Percentiles rank a stretch among this genome's conserved stretches.
Evolutionary conservation across 2,888 invertebrate genomes (phyloP).

Genomic region (Machimus atricapillus): DNA sequence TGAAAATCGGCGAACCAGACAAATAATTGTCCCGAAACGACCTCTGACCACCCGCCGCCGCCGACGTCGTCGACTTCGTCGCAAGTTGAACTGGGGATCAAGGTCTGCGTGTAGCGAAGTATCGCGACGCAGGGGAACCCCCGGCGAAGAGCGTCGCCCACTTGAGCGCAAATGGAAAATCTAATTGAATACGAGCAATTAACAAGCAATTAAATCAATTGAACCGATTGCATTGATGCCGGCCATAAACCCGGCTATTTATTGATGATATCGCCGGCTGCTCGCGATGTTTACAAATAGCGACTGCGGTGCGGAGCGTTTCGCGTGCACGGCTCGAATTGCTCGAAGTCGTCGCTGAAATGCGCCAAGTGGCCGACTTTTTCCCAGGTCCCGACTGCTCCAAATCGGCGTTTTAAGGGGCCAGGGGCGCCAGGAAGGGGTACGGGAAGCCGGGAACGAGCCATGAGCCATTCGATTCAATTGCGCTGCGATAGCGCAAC

Average conservation of each 20-base stretch:
- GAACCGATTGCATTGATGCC: constrained; percentile 15
- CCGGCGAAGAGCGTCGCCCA: neutral
- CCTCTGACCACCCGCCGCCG: neutral
- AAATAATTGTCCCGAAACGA: neutral
- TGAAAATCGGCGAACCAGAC: neutral
- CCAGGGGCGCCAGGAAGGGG: neutral
- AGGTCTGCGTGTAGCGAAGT: neutral
- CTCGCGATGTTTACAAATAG: constrained; percentile 28
- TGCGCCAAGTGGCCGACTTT: constrained; percentile 12
- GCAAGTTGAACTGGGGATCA: neutral
- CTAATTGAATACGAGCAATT: constrained; percentile 43
- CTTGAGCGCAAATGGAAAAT: neutral
- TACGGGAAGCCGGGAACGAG: too few species aligned
- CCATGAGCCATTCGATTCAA: neutral
- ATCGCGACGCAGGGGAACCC: neutral
- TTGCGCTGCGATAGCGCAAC: neutral
- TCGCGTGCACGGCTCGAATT: neutral
- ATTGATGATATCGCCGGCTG: constrained; percentile 6
- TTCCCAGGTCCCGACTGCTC: neutral
- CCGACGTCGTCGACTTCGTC: too few species aligned
- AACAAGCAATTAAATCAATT: constrained; percentile 42
- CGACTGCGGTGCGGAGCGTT: neutral
- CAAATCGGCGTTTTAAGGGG: neutral
- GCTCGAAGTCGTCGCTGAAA: neutral
- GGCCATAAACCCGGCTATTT: constrained; percentile 30